Evolutionary conservation across 1,140 invertebrate genomes (phyloP), one percentile per base, ranked within the genome.

Genomic region (Phymastichus coffea): DNA sequence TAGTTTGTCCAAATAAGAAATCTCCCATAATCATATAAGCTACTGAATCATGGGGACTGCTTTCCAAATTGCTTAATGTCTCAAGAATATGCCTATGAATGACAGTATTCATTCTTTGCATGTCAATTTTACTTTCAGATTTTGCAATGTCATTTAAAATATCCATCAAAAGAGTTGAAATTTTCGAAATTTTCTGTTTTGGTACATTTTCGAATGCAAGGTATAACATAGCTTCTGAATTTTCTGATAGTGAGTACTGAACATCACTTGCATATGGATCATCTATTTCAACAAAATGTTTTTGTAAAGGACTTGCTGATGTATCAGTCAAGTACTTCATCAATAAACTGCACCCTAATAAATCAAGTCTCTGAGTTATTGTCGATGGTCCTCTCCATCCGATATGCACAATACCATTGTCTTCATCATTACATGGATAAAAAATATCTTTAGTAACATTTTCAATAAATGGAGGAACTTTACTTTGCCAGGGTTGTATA

Each of bases 341-440:
- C 4, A 95, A 74, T n/a, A 95, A 75, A 15, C 83, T 81, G 58
- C 87, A 83, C 3, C 85, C 87, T 17, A 82, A 83, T 38, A 89
- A 73, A 49, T 77, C 83, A 69, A 82, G 84, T 63, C 81, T 75
- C 61, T 82, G 81, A 25, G 53, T 75, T 1, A 86, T 81, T 15
- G 83, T 80, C n/a, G 84, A 82, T 1, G 93, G 91, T n/a, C 93
- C 93, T 63, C 92, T 79, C 89, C 92, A 96, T 0, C 85, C 90
- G 60, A 92, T 83, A 57, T 82, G 78, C 20, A 95, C 88, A 65
- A 94, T 79, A 22, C 93, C 94, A 80, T 90, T 89, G 58, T 88
- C 87, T 73, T 94, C 93, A 54, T 92, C 89, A 74, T 95, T 93
- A 41, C 88, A 87, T 0, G 94, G 91, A 82, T 92, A 96, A 56